Evolutionary conservation across 2,888 invertebrate genomes (phyloP), one percentile per base, ranked within the genome.

Genomic region (Drosophila histrio): DNA sequence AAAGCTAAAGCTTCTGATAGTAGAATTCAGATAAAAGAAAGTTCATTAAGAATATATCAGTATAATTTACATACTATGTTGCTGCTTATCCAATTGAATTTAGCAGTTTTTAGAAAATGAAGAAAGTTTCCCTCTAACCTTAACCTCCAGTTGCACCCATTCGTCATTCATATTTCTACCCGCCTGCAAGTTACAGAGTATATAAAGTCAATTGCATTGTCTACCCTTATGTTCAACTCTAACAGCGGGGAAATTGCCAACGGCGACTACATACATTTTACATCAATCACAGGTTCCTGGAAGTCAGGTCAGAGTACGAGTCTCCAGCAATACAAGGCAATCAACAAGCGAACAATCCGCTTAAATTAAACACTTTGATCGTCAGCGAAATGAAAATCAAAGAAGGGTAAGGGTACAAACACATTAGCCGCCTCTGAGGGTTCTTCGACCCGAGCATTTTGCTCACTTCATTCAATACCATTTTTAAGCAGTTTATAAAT

Each of bases 251-350:
- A 8, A 11, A 38, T 13, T 30, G 58, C 49, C 57, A 53, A 13
- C 24, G 52, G 38, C 56, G 44, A 58, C 59, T 49, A 53, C 56
- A 64, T 66, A 59, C 80, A 84, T 80, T 80, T 84, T 77, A 84
- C 80, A 84, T 84, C 67, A 77, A 67, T 80, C 53, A 39, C 21
- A 15, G 54, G 41, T 83, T 84, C 77, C 52, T 52, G 46, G 68
- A 57, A 60, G 38, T n/a, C 26, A 32, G 36, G 21, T n/a, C 47
- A 34, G 22, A 17, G 19, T 6, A 65, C 22, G 38, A 32, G 15
- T 6, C 22, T 11, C 26, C 17, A 17, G 26, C 32, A 32, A 24
- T 22, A 26, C 28, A 5, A 28, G 11, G 53, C 26, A 46, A 49
- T 41, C 3, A 34, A 11, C 39, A 13, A 19, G 56, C 17, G 17